Evolutionary conservation across 2,888 invertebrate species (phyloP).

Genomic region (Drosophila borealis): DNA sequence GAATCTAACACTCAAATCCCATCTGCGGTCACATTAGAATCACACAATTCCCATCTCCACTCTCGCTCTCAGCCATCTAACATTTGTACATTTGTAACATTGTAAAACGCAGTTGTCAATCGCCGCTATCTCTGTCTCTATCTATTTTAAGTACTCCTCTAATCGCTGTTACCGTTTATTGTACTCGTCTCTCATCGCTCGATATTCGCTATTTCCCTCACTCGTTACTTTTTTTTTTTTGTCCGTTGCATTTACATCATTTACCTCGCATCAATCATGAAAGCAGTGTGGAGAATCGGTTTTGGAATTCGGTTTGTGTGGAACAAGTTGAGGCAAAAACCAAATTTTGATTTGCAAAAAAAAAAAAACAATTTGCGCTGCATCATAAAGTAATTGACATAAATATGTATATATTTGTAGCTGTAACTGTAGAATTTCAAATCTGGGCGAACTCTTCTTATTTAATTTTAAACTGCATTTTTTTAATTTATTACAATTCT

Average conservation of each 20-base stretch:
- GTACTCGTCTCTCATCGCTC: not conserved
- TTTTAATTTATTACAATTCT: too few species aligned
- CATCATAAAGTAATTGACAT: not conserved
- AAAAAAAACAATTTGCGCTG: not conserved
- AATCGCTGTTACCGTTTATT: not conserved
- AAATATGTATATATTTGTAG: not conserved
- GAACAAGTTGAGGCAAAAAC: not conserved
- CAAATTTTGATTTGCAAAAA: not conserved
- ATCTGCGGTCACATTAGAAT: too few species aligned
- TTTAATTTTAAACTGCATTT: too few species aligned
- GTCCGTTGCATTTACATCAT: not conserved
- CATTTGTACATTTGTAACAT: too few species aligned
- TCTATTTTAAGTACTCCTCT: not conserved
- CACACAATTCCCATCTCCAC: too few species aligned
- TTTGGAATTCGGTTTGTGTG: not conserved
- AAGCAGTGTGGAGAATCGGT: conserved; percentile 1
- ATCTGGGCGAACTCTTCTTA: not conserved
- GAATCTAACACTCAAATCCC: too few species aligned
- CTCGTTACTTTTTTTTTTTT: not conserved
- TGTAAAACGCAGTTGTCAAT: too few species aligned
- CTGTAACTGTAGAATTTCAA: not conserved
- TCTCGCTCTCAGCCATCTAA: too few species aligned
- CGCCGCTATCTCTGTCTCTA: too few species aligned
- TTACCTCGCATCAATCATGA: not conserved
- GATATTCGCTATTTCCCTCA: not conserved